Conservation (phyloP, 2,113 vertebrate species). For the Chrysochloris asiatica region DNA sequence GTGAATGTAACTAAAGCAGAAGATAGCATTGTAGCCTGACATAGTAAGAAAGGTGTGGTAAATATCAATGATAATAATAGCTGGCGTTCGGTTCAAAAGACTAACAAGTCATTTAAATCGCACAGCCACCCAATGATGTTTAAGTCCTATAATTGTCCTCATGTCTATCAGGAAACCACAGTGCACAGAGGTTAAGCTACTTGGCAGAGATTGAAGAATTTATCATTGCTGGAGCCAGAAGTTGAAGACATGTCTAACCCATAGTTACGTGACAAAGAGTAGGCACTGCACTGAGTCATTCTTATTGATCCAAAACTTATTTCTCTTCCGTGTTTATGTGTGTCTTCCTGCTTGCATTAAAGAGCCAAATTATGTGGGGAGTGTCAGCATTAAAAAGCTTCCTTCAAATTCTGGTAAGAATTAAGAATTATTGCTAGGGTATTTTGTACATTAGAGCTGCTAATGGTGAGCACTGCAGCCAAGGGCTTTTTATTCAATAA, state of each 20-base stretch:
- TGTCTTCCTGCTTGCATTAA: too few relatives aligned
- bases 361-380: too few relatives aligned
- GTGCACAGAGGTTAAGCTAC: background rate
- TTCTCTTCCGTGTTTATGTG: too few relatives aligned
- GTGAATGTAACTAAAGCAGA: background rate
- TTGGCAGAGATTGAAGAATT: background rate
- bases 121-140: background rate
- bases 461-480: background rate
- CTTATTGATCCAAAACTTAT: too few relatives aligned
- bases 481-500: background rate
- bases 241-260: background rate
- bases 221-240: background rate
- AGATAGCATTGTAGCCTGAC: background rate
- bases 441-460: slow-evolving; percentile 3
- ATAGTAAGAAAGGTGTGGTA: background rate
- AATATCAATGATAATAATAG: background rate
- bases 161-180: background rate
- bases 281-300: background rate
- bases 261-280: background rate
- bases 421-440: slow-evolving; percentile 31
- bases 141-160: background rate
- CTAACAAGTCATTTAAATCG: background rate
- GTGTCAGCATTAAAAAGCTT: background rate
- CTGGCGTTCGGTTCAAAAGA: background rate
- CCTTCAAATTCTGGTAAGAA: slow-evolving; percentile 27